phyloP scores from a whole-genome alignment of 2,888 invertebrate genomes.

The Aphidoletes aphidimyza region DNA sequence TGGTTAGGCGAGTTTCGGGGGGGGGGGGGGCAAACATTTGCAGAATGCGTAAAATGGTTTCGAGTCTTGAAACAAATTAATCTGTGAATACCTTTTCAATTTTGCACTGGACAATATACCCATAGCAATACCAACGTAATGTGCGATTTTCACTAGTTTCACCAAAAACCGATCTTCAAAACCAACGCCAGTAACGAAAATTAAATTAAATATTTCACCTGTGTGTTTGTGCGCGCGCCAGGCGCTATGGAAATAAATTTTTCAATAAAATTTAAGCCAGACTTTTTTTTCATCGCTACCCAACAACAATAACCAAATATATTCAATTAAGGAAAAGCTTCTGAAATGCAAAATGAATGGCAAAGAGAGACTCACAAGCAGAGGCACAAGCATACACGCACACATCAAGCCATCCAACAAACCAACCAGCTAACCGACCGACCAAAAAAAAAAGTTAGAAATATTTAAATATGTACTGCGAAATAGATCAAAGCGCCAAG shows the following conservation, averaged over 20 bases:
- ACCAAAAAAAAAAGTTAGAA: background rate
- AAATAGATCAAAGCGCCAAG: conserved; percentile 4
- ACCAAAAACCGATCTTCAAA: no score
- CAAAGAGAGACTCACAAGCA: no score
- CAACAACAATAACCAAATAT: background rate
- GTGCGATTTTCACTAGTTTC: no score
- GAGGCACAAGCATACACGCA: background rate
- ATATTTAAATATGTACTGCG: background rate
- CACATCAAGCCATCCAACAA: background rate
- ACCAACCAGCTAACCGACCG: no score
- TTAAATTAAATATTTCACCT: background rate
- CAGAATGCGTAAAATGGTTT: no score
- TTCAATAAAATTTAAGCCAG: background rate
- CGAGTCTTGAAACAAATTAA: background rate
- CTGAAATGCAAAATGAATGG: background rate
- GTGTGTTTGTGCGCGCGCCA: no score
- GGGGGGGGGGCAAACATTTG: background rate
- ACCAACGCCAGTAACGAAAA: no score
- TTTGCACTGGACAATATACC: no score
- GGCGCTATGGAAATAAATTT: no score
- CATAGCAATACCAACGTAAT: no score
- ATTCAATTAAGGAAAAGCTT: conserved; percentile 10
- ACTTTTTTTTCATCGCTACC: background rate
- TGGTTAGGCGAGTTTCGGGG: background rate
- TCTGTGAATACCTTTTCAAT: background rate